Conservation (phyloP, 2,113 vertebrate species). For the Hippotragus niger region DNA sequence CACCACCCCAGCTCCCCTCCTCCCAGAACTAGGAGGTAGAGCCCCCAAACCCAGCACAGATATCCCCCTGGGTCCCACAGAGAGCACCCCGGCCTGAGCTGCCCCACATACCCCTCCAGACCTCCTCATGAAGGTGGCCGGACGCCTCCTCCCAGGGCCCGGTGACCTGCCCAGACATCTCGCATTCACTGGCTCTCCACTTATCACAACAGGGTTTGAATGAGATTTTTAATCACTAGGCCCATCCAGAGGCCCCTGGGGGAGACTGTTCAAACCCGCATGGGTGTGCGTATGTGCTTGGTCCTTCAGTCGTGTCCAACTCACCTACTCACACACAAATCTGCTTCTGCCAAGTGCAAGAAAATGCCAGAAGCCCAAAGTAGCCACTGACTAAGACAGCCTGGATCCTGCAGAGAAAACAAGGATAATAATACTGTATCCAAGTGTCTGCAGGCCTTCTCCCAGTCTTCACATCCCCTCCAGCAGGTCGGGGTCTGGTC, state of each 20-base stretch:
- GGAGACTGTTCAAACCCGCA: background rate
- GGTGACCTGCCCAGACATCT: accelerated
- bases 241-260: background rate
- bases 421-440: accelerated
- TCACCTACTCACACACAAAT: background rate
- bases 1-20: accelerated
- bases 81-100: accelerated
- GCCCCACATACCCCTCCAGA: accelerated
- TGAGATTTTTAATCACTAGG: accelerated
- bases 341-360: background rate
- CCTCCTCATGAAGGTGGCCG: accelerated
- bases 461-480: background rate
- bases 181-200: accelerated
- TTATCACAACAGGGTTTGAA: accelerated
- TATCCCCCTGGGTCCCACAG: background rate
- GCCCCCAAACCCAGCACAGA: background rate
- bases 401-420: background rate
- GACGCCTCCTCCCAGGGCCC: accelerated
- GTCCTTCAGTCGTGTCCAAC: background rate
- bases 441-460: accelerated
- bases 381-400: background rate
- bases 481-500: accelerated
- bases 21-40: background rate
- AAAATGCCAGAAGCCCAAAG: background rate
- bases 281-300: background rate